These are phyloP conservation scores for Sylvilagus floridanus DNA, from an alignment of 2,797 vertebrate genomes.

Conservation along the genomic window DNA sequence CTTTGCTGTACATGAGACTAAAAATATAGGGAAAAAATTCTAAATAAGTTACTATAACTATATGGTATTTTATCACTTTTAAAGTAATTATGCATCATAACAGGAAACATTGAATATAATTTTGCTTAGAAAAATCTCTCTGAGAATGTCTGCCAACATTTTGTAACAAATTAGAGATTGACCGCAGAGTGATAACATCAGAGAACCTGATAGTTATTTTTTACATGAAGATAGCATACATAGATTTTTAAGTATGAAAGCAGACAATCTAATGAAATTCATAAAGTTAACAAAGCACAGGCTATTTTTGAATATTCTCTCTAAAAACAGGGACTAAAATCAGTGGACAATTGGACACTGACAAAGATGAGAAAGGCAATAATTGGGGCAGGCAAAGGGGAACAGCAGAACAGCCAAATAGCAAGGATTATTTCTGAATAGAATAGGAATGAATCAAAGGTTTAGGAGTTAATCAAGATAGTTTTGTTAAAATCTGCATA, in stretches of 20 bases:
- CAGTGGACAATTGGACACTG: neutral
- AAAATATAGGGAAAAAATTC: slow-evolving; percentile 60
- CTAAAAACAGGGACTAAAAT: neutral
- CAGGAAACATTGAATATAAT: neutral
- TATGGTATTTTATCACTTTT: slow-evolving; percentile 33
- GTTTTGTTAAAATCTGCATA: neutral
- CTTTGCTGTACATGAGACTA: slow-evolving; percentile 39
- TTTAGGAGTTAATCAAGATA: neutral
- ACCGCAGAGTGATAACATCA: neutral
- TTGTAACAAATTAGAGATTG: slow-evolving; percentile 12
- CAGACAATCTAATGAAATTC: neutral
- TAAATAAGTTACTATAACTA: slow-evolving; percentile 47
- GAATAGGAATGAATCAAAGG: neutral
- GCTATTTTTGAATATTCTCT: slow-evolving; percentile 9
- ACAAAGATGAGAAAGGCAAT: neutral
- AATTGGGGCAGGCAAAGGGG: neutral
- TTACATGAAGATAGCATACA: neutral
- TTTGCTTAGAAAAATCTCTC: slow-evolving; percentile 6
- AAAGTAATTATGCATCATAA: slow-evolving; percentile 41
- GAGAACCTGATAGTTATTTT: neutral
- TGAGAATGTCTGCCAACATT: neutral
- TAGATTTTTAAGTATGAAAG: slow-evolving; percentile 12
- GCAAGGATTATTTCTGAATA: neutral
- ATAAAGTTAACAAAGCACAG: neutral
- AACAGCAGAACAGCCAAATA: neutral